phyloP scores from a whole-genome alignment of 2,113 vertebrate species.

The Tinamus guttatus region DNA sequence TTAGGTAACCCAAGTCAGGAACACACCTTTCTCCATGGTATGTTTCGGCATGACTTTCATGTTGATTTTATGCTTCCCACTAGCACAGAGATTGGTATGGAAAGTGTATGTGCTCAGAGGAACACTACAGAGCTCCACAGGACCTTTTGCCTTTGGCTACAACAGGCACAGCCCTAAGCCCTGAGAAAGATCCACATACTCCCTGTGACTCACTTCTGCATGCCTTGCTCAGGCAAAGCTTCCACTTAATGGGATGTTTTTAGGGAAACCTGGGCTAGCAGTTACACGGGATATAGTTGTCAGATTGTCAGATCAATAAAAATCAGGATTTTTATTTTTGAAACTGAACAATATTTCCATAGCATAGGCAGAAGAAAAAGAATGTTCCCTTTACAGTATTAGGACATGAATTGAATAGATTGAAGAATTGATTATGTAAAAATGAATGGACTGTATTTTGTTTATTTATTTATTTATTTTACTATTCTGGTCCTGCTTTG shows the following conservation, averaged over 20 bases:
- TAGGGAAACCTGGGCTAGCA: constrained; percentile 42
- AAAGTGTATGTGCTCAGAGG: constrained; percentile 10
- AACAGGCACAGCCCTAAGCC: constrained; percentile 46
- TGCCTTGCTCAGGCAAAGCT: constrained; percentile 63
- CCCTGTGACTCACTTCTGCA: constrained; percentile 62
- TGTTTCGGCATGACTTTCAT: constrained; percentile 62
- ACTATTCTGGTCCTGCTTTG: constrained; percentile 8
- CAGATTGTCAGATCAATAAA: constrained; percentile 54
- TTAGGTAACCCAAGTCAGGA: constrained; percentile 24
- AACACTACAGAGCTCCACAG: constrained; percentile 1
- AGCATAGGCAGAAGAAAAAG: constrained; percentile 59
- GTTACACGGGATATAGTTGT: constrained; percentile 61
- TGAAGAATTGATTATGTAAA: background rate
- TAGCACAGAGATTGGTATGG: constrained; percentile 27
- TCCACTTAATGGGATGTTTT: constrained; percentile 51
- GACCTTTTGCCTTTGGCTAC: constrained; percentile 55
- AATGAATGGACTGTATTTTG: background rate
- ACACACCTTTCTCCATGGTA: constrained; percentile 55
- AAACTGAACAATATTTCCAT: background rate
- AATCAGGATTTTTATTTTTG: background rate
- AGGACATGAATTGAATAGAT: background rate
- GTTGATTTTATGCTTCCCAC: constrained; percentile 42
- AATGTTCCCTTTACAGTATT: constrained; percentile 46
- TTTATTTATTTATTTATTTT: background rate
- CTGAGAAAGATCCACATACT: constrained; percentile 67